Conservation (phyloP, 2,888 invertebrate genomes). For the Dione vanillae region DNA sequence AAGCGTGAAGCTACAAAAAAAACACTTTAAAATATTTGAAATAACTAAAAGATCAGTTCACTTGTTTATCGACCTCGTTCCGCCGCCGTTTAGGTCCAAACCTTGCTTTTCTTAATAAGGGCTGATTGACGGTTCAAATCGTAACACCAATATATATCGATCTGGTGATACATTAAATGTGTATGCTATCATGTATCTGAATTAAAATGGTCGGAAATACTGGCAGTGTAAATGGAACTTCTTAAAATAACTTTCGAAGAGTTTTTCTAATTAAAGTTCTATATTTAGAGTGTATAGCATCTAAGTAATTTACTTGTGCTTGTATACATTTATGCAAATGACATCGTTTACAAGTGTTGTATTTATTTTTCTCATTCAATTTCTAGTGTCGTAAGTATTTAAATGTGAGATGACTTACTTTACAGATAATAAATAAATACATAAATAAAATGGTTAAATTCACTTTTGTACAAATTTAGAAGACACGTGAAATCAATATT, state of each 20-base stretch:
- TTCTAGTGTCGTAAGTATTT: no score
- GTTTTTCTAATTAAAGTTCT: constrained; percentile 15
- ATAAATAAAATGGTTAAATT: no score
- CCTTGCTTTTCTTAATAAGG: constrained; percentile 68
- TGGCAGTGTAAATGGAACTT: constrained; percentile 14
- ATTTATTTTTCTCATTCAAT: no score
- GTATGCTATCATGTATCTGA: not conserved
- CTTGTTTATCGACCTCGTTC: constrained; percentile 44
- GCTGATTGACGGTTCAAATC: constrained; percentile 50
- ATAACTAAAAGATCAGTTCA: constrained; percentile 15
- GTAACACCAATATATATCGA: constrained; percentile 48
- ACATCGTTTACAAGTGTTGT: no score
- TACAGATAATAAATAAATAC: no score
- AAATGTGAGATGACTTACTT: no score
- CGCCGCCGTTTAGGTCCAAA: constrained; percentile 49
- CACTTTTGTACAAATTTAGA: no score
- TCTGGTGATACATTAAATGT: constrained; percentile 18
- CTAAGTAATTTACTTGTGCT: not conserved
- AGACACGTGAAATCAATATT: no score
- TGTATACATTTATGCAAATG: not conserved
- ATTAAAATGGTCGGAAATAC: constrained; percentile 15
- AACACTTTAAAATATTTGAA: constrained; percentile 1
- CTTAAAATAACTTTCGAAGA: constrained; percentile 25
- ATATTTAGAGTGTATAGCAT: not conserved
- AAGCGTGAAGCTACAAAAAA: not conserved